These are phyloP conservation scores for Dermochelys coriacea DNA, from an alignment of 2,797 vertebrate genomes.

Conservation along the genomic window DNA sequence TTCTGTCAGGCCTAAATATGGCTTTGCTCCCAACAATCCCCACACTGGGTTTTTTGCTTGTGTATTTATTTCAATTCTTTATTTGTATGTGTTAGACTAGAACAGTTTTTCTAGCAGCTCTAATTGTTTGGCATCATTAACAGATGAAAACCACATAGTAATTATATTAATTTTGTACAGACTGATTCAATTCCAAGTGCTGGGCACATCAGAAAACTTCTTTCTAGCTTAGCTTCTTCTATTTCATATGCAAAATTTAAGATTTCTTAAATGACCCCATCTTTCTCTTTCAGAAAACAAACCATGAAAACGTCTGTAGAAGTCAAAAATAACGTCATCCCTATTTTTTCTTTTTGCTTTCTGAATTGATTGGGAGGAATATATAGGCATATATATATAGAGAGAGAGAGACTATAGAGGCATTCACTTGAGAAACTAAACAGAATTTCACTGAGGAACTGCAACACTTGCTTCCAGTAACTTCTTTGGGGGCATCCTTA, in stretches of 20 bases:
- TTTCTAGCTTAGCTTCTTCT: not conserved
- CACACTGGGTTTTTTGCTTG: slow-evolving; percentile 51
- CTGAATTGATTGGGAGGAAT: not conserved
- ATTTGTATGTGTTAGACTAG: slow-evolving; percentile 65
- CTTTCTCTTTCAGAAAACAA: slow-evolving; percentile 44
- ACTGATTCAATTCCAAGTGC: slow-evolving; percentile 37
- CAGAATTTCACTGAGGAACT: not conserved
- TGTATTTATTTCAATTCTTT: slow-evolving; percentile 55
- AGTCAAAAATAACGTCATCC: slow-evolving; percentile 1
- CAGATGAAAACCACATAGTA: slow-evolving; percentile 67
- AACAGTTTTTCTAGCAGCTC: slow-evolving; percentile 50
- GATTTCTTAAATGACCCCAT: not conserved
- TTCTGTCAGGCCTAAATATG: not conserved
- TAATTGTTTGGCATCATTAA: slow-evolving; percentile 47
- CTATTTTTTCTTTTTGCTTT: slow-evolving; percentile 12
- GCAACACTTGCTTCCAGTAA: not conserved
- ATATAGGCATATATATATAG: not conserved
- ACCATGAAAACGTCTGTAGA: not conserved
- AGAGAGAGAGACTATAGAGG: not conserved
- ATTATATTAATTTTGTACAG: slow-evolving; percentile 68
- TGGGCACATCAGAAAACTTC: slow-evolving; percentile 7
- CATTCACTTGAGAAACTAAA: not conserved
- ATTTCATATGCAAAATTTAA: not conserved
- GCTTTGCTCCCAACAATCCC: not conserved
- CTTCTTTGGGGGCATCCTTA: not conserved